phyloP scores from a whole-genome alignment of 2,888 invertebrate species.

The Arge pagana region DNA sequence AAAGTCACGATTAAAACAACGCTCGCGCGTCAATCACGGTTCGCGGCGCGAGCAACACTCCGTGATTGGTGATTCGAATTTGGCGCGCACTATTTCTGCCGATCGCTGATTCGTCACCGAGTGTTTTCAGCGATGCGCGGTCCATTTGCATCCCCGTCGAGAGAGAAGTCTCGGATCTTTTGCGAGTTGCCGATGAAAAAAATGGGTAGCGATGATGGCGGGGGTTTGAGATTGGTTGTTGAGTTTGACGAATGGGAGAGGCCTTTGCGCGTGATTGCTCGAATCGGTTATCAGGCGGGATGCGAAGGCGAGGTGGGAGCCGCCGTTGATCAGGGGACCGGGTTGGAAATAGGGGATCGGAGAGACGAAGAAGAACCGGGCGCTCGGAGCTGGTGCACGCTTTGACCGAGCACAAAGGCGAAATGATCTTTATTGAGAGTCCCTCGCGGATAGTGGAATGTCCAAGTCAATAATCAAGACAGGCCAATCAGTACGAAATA shows the following conservation, averaged over 20 bases:
- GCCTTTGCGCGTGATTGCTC: slow-evolving; percentile 16
- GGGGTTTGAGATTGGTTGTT: slow-evolving; percentile 11
- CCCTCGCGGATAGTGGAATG: slow-evolving; percentile 16
- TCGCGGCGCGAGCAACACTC: too few relatives aligned
- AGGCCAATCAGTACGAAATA: slow-evolving; percentile 14
- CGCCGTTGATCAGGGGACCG: background rate
- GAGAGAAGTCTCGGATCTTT: too few relatives aligned
- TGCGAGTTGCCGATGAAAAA: too few relatives aligned
- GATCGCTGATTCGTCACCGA: too few relatives aligned
- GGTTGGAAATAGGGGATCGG: background rate
- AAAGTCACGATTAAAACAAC: too few relatives aligned
- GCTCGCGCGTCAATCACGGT: too few relatives aligned
- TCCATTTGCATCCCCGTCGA: too few relatives aligned
- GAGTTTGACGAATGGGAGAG: slow-evolving; percentile 18
- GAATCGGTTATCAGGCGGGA: slow-evolving; percentile 17
- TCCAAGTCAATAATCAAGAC: slow-evolving; percentile 21
- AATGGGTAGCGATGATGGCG: too few relatives aligned
- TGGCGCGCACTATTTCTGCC: too few relatives aligned
- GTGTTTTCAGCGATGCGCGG: too few relatives aligned
- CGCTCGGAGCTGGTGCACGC: slow-evolving; percentile 6
- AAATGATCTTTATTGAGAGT: slow-evolving; percentile 17
- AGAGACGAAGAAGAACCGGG: background rate
- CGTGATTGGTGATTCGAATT: too few relatives aligned
- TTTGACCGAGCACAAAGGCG: slow-evolving; percentile 18
- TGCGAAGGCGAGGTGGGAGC: slow-evolving; percentile 8